Evolutionary conservation across 2,888 invertebrate species (phyloP), one percentile per base, ranked within the genome.

Genomic region (Zygogramma bicolorata): DNA sequence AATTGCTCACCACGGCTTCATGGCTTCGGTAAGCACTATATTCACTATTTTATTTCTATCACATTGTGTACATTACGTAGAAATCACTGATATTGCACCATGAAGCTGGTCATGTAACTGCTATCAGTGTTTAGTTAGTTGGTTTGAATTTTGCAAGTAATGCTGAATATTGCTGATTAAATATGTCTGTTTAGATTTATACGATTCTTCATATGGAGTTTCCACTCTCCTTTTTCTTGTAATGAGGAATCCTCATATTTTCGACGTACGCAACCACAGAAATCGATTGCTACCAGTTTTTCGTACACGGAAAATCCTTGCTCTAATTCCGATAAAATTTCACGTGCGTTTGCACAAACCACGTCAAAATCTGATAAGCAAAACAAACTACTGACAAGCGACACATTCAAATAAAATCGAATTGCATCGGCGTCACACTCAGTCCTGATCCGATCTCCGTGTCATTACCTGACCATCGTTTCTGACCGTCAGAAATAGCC

Each of bases 381-480:
- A 42, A 53, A 63, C 73, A 68, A 73, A 70, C 70, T 73, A 75
- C 70, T 69, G 60, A 70, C 75, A 75, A 75, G 70, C 75, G 57
- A 66, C 75, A 72, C 58, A 67, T 70, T 53, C n/a, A 58, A 75
- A 75, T 29, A 38, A 15, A 66, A 42, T 57, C 57, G 65, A 70
- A 74, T 67, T 69, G 68, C 66, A 58, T 65, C 60, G 42, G 61
- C 60, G 66, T 70, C 61, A 74, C 46, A 66, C 62, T 71, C 65
- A 68, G 68, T 65, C 40, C 58, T 29, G 69, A 69, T 69, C 22
- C n/a, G 2, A 13, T 65, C 63, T 69, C 69, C 22, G 25, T 58
- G 34, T 65, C 46, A 69, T 69, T 69, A 69, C 49, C 20, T 49
- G 25, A 42, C 66, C 63, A 63, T 31, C 53, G n/a, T 13, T 27